A percentile compares a stretch with the other conserved stretches of the same genome.
These are phyloP conservation scores for Rostratula benghalensis DNA, from an alignment of 2,113 vertebrate species.

Conservation along the genomic window DNA sequence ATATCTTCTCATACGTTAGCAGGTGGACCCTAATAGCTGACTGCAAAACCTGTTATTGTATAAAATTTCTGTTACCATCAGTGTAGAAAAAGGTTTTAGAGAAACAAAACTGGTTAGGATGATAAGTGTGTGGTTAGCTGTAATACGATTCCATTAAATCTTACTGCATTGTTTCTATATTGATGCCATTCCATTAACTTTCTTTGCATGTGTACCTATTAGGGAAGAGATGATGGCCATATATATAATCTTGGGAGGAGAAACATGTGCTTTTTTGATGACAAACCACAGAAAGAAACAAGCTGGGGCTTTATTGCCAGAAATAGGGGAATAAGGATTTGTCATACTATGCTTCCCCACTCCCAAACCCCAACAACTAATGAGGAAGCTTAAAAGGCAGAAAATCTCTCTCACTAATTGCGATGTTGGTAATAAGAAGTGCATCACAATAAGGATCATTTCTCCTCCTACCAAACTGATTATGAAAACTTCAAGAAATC, in stretches of 20 bases:
- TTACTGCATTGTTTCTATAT: not conserved
- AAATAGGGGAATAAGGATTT: not conserved
- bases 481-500: conserved; percentile 26
- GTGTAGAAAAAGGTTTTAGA: not conserved
- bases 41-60: not conserved
- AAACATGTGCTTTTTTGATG: not conserved
- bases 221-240: not conserved
- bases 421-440: not conserved
- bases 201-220: not conserved
- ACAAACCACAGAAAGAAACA: not conserved
- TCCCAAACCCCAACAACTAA: not conserved
- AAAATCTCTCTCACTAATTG: not conserved
- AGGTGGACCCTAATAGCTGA: not conserved
- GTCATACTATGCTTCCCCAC: not conserved
- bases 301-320: not conserved
- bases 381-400: conserved; percentile 29
- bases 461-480: not conserved
- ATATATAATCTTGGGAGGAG: not conserved
- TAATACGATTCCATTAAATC: not conserved
- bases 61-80: conserved; percentile 18
- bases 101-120: conserved; percentile 1
- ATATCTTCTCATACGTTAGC: conserved; percentile 18
- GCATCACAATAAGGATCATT: not conserved
- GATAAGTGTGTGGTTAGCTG: not conserved
- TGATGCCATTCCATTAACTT: not conserved